Evolutionary conservation across 2,888 invertebrate genomes (phyloP), one percentile per base, ranked within the genome.

Genomic region (Apotomis capreana): DNA sequence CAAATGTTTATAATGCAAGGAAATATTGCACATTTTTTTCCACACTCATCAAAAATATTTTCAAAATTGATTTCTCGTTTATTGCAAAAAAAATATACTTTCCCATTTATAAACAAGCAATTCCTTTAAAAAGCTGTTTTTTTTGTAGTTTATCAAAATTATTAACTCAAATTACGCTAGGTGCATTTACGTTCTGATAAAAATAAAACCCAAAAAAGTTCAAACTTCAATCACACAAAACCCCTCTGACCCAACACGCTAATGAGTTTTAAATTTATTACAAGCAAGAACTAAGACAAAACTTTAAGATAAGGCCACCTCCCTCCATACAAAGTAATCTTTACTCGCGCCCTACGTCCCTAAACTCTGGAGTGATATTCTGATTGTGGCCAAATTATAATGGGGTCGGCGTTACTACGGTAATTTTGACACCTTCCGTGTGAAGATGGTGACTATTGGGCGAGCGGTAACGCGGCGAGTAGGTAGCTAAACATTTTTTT

Each of bases 241-340:
- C 44, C 57, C 64, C 6, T 55, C 68, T 72, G 72, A 72, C 72
- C 73, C 65, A 65, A 67, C 70, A 74, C 73, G 73, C 73, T 70
- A 74, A 74, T 72, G 72, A 72, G 72, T 72, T 69, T 70, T 74
- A 70, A 63, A 73, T 73, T 69, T 73, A 60, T 68, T 63, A 69
- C 70, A 68, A 69, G 65, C 64, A 60, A 71, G 83, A 86, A 87
- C 87, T 85, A 79, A 80, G 78, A 78, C 78, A 77, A 86, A 89
- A 87, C 83, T 86, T 86, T 84, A 85, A 90, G 91, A 91, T 91
- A 91, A 89, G 89, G 83, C 81, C 69, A 81, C 79, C 81, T 79
- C 83, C 83, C 79, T 82, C 84, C 84, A 83, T 83, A 84, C 84
- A 85, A 88, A 89, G 87, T 91, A 91, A 92, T 91, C 92, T 91